These are phyloP conservation scores for Megaceryle alcyon DNA, from an alignment of 2,797 vertebrate species.

Conservation along the genomic window DNA sequence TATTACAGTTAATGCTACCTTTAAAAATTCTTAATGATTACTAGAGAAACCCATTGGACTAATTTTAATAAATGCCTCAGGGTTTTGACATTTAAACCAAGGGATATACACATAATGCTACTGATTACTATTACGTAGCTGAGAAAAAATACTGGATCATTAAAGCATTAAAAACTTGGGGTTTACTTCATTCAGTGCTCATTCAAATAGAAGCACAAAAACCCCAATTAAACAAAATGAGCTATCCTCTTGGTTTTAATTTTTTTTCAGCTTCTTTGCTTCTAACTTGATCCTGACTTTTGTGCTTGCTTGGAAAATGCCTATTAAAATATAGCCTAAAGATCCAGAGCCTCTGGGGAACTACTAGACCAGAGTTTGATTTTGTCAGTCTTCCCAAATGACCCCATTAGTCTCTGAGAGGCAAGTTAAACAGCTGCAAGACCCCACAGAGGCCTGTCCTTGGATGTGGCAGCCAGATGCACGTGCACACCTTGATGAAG, in stretches of 20 bases:
- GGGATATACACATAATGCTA: neutral
- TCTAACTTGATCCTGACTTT: neutral
- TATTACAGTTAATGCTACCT: neutral
- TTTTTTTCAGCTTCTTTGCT: neutral
- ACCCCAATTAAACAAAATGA: neutral
- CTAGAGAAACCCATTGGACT: neutral
- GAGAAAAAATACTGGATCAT: neutral
- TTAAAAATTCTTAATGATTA: neutral
- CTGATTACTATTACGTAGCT: neutral
- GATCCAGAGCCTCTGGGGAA: neutral
- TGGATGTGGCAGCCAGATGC: fast-evolving
- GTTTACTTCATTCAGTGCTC: neutral
- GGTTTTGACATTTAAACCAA: neutral
- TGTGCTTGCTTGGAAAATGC: neutral
- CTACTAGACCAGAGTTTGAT: neutral
- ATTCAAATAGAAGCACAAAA: neutral
- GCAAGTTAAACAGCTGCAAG: neutral
- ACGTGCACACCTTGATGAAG: fast-evolving
- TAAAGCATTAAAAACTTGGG: neutral
- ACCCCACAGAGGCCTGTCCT: neutral
- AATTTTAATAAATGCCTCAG: neutral
- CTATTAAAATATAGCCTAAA: neutral
- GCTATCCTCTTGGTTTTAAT: neutral
- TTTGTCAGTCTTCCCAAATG: neutral
- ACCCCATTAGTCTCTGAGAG: neutral